A percentile compares a stretch with the other conserved stretches of the same genome.
These are phyloP conservation scores for Fundulus diaphanus DNA, from an alignment of 2,797 vertebrate genomes.

Conservation along the genomic window DNA sequence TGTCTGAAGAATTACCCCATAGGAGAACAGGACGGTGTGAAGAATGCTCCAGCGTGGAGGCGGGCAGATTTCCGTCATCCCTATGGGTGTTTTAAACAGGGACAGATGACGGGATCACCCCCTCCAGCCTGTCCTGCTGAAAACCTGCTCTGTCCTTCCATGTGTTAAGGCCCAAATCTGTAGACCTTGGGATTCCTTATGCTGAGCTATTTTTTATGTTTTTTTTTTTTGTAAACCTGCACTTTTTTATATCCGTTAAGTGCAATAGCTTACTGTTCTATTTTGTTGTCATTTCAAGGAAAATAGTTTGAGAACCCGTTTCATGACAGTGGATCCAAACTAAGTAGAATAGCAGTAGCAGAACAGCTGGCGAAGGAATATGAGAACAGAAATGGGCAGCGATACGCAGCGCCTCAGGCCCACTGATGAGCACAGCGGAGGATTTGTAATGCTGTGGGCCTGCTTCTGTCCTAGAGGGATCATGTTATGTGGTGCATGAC, in stretches of 20 bases:
- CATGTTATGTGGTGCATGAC: too few species aligned
- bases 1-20: too few species aligned
- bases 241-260: not conserved
- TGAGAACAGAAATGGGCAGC: not conserved
- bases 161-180: not conserved
- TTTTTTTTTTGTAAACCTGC: not conserved
- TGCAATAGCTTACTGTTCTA: not conserved
- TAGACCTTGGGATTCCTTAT: not conserved
- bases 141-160: not conserved
- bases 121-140: not conserved
- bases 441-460: not conserved
- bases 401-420: not conserved
- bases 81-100: constrained; percentile 15
- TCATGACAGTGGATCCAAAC: not conserved
- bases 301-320: not conserved
- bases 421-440: not conserved
- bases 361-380: not conserved
- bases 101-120: not conserved
- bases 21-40: not conserved
- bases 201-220: not conserved
- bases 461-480: not conserved
- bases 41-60: not conserved
- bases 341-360: not conserved
- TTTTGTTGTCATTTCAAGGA: too few species aligned
- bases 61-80: constrained; percentile 1